Base-by-base conservation (phyloP, 1,140 invertebrate genomes). In the Panagrolaimus sp. region DNA sequence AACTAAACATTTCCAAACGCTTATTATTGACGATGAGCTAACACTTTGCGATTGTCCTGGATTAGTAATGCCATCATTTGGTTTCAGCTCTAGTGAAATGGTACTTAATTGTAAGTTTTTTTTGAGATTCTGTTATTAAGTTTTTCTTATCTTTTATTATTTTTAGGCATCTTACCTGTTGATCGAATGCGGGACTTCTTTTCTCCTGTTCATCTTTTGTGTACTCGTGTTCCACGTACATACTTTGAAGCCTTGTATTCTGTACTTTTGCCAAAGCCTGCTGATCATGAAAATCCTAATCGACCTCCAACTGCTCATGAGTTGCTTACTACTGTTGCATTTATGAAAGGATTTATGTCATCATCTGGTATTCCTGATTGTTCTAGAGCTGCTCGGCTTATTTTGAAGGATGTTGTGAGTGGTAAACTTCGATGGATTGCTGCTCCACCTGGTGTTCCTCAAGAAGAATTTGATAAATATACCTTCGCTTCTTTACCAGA, bases 11-110 rank as follows among this genome's bases (percentile, higher is more conserved):
- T 90, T 90, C 79, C 90, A 90, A 67, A 82, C 80, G 9, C 66
- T 82, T n/a, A 66, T 72, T 31, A 74, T 78, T 43, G 74, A 83
- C 23, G 68, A 76, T 7, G 61, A 65, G 66, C 42, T 98, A 27
- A 85, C 94, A 74, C 84, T 99, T 5, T 93, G 96, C 83, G 96
- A 99, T 86, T 98, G 96, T 84, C 96, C 96, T 23, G 96, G 96
- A 5, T 85, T 99, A 25, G 95, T 98, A 8, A 93, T 98, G 89
- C 96, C 96, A 9, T 92, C 91, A 68, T 96, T 98, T 84, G 91
- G 96, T 9, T 87, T 89, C 71, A 90, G 92, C 68, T 91, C 92
- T 85, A 90, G 91, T 0, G 94, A 98, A 74, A 90, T 99, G 88
- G 87, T 98, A 70, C 85, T 98, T 0, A 93, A 92, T 79, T 95